Evolutionary conservation across 1,140 invertebrate genomes (phyloP).

Genomic region (Idris sp.): DNA sequence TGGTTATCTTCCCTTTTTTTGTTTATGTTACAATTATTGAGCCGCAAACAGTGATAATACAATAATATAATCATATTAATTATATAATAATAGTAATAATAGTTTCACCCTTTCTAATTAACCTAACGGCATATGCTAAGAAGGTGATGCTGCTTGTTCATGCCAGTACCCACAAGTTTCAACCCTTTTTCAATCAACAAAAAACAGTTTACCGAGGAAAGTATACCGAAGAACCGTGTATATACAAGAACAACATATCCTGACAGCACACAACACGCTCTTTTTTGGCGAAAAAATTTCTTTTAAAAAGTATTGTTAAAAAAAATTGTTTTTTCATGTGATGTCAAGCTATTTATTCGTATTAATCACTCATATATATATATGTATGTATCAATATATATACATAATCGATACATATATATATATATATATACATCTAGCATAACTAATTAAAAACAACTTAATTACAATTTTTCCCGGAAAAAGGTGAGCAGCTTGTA

Average conservation of each 20-base stretch:
- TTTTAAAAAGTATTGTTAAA: too few relatives aligned
- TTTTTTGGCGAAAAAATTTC: too few relatives aligned
- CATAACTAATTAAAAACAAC: too few relatives aligned
- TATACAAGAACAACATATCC: slow-evolving; percentile 20
- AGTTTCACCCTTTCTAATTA: slow-evolving; percentile 73
- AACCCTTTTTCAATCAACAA: too few relatives aligned
- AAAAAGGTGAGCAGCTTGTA: neutral
- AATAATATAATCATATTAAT: slow-evolving; percentile 69
- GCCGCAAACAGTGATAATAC: slow-evolving; percentile 74
- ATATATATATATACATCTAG: too few relatives aligned
- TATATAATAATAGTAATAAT: slow-evolving; percentile 73
- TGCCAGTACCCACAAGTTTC: neutral
- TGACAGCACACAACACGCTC: too few relatives aligned
- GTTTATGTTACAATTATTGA: slow-evolving; percentile 77
- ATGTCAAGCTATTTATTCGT: too few relatives aligned
- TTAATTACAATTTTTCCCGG: neutral
- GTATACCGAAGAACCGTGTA: slow-evolving; percentile 8
- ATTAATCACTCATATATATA: too few relatives aligned
- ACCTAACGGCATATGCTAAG: slow-evolving; percentile 74
- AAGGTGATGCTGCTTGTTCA: slow-evolving; percentile 61
- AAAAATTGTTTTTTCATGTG: too few relatives aligned
- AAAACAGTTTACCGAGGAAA: too few relatives aligned
- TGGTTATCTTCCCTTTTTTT: slow-evolving; percentile 9
- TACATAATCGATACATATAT: too few relatives aligned
- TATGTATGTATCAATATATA: too few relatives aligned